Conservation (phyloP, 92 coral and sea anemone genomes). For the Epizoanthus ramosus region DNA sequence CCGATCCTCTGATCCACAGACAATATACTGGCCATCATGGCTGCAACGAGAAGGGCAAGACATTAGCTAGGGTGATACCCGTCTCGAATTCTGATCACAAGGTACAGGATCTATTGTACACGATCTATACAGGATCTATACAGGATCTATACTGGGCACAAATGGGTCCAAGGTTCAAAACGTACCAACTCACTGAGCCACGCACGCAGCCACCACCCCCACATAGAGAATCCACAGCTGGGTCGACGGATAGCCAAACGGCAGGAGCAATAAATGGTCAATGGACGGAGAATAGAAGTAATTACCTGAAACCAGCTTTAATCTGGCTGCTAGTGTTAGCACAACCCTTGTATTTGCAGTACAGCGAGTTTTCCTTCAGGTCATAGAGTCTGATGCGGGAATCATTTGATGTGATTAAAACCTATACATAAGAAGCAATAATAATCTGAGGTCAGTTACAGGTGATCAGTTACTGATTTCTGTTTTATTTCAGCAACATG, state of each 20-base stretch:
- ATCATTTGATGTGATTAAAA: conserved; percentile 94
- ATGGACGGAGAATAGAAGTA: neutral
- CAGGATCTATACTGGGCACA: no score
- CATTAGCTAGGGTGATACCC: neutral
- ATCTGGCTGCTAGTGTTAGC: conserved; percentile 96
- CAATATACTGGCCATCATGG: conserved; percentile 96
- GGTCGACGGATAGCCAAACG: no score
- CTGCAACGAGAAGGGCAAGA: conserved; percentile 42
- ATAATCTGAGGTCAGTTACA: neutral
- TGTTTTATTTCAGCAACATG: no score
- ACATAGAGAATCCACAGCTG: no score
- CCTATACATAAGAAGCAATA: conserved; percentile 50
- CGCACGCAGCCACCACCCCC: no score
- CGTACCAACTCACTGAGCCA: no score
- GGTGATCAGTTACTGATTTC: no score
- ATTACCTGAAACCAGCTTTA: conserved; percentile 94
- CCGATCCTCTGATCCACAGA: conserved; percentile 97
- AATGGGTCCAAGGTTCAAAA: no score
- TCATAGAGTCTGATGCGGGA: conserved; percentile 96
- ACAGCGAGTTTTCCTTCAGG: conserved; percentile 93
- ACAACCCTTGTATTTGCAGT: conserved; percentile 97
- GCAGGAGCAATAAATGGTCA: no score
- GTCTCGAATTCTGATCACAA: no score
- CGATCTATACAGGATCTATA: no score
- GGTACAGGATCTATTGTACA: no score